phyloP scores from a whole-genome alignment of 2,797 vertebrate species.

The Poeciliopsis turneri region DNA sequence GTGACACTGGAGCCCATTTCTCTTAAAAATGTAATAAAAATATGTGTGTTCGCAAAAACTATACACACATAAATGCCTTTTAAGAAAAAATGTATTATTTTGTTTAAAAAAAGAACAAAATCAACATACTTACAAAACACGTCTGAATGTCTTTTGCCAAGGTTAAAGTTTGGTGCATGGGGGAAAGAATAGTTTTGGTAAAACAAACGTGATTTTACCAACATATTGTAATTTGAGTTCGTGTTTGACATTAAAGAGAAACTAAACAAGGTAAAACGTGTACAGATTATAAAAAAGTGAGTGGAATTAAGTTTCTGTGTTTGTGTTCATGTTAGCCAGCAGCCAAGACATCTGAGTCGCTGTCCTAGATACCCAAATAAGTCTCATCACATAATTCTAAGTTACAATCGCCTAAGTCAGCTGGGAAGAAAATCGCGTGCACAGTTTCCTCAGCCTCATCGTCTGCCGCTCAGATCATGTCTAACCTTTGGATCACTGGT shows the following conservation, averaged over 20 bases:
- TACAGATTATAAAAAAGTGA: slow-evolving; percentile 33
- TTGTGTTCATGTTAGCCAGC: slow-evolving; percentile 35
- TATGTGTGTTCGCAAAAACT: background rate
- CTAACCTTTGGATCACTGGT: slow-evolving; percentile 19
- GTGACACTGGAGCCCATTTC: background rate
- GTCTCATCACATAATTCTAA: slow-evolving; percentile 69
- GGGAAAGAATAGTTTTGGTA: background rate
- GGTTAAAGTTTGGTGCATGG: background rate
- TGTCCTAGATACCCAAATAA: slow-evolving; percentile 80
- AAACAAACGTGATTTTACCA: background rate
- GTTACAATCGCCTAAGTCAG: slow-evolving; percentile 68
- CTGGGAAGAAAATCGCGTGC: slow-evolving; percentile 45
- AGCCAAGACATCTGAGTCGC: slow-evolving; percentile 58
- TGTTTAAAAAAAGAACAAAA: background rate
- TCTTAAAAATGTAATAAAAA: background rate
- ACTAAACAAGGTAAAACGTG: slow-evolving; percentile 4
- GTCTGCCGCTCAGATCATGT: slow-evolving; percentile 28
- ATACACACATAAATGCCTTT: background rate
- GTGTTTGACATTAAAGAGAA: background rate
- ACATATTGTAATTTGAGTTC: background rate
- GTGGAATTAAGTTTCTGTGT: slow-evolving; percentile 25
- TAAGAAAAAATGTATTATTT: background rate
- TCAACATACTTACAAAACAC: background rate
- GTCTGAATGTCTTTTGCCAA: background rate
- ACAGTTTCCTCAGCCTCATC: slow-evolving; percentile 40